A percentile compares a stretch with the other conserved stretches of the same genome.
Evolutionary conservation across 2,888 invertebrate species (phyloP).

Genomic region (Lissocephala sabroskyi): DNA sequence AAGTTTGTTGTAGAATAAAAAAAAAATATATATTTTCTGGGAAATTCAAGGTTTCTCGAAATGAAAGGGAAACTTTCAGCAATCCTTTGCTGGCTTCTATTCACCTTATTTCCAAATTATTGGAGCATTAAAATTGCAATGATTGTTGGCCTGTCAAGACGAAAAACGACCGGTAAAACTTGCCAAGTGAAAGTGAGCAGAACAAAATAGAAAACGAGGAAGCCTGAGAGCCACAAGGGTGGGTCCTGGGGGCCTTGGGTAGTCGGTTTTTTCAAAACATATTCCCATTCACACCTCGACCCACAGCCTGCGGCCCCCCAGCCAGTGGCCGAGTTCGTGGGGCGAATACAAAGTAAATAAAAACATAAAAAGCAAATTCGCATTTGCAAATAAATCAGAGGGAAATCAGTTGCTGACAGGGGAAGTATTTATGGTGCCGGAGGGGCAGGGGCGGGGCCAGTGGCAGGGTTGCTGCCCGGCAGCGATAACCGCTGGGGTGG

Average conservation of each 20-base stretch:
- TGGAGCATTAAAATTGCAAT: slow-evolving; percentile 64
- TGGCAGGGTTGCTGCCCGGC: slow-evolving; percentile 16
- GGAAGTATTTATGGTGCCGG: slow-evolving; percentile 58
- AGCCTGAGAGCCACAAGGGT: slow-evolving; percentile 5
- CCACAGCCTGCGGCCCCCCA: slow-evolving; percentile 14
- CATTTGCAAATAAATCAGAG: slow-evolving; percentile 66
- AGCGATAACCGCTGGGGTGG: neutral
- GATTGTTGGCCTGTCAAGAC: slow-evolving; percentile 51
- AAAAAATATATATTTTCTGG: too few relatives aligned
- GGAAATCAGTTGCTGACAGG: slow-evolving; percentile 64
- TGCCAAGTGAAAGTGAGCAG: slow-evolving; percentile 54
- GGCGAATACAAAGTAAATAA: slow-evolving; percentile 63
- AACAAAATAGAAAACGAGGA: slow-evolving; percentile 28
- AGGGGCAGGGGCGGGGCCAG: slow-evolving; percentile 9
- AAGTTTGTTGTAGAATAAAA: too few relatives aligned
- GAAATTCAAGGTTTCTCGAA: too few relatives aligned
- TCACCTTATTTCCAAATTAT: slow-evolving; percentile 51
- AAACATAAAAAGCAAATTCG: slow-evolving; percentile 64
- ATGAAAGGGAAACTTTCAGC: too few relatives aligned
- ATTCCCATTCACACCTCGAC: slow-evolving; percentile 49
- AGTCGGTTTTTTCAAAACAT: too few relatives aligned
- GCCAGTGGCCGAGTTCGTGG: slow-evolving; percentile 40
- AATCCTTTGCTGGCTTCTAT: too few relatives aligned
- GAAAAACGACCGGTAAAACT: slow-evolving; percentile 20
- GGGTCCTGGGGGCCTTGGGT: too few relatives aligned